phyloP scores from a whole-genome alignment of 2,797 vertebrate species.

The Labroides dimidiatus region DNA sequence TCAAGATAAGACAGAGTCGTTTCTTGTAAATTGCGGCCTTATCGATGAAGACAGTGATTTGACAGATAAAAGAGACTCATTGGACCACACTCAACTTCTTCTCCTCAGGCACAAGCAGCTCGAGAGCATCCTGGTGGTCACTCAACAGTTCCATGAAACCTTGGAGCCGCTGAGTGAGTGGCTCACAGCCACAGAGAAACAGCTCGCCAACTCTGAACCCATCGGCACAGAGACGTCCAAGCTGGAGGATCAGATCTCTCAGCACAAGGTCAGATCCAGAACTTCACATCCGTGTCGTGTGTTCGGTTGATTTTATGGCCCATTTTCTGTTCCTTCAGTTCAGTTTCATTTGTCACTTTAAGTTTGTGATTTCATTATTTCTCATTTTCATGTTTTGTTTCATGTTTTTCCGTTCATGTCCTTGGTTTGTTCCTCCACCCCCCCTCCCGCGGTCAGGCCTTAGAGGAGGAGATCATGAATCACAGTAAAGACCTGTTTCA shows the following conservation, averaged over 20 bases:
- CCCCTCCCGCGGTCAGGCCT: constrained; percentile 80
- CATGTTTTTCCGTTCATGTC: constrained; percentile 59
- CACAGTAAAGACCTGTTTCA: constrained; percentile 93
- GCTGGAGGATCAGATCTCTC: constrained; percentile 93
- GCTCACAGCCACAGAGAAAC: constrained; percentile 91
- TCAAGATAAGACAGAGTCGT: too few relatives aligned
- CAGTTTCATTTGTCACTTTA: constrained; percentile 37
- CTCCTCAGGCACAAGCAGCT: constrained; percentile 90
- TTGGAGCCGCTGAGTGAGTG: constrained; percentile 94
- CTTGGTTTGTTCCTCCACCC: constrained; percentile 62
- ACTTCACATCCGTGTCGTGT: constrained; percentile 4
- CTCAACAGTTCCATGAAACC: constrained; percentile 95
- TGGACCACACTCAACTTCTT: neutral
- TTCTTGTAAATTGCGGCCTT: too few relatives aligned
- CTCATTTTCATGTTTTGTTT: constrained; percentile 68
- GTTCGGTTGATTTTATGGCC: constrained; percentile 17
- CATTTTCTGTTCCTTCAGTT: constrained; percentile 24
- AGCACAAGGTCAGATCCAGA: constrained; percentile 89
- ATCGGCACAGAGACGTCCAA: constrained; percentile 93
- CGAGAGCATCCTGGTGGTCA: constrained; percentile 93
- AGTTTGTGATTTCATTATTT: constrained; percentile 55
- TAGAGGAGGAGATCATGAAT: constrained; percentile 94
- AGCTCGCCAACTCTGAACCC: constrained; percentile 91
- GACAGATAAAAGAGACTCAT: neutral
- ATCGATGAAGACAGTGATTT: too few relatives aligned